A percentile compares a stretch with the other conserved stretches of the same genome.
Evolutionary conservation across 2,113 vertebrate species (phyloP).

Genomic region (Octodon degus): DNA sequence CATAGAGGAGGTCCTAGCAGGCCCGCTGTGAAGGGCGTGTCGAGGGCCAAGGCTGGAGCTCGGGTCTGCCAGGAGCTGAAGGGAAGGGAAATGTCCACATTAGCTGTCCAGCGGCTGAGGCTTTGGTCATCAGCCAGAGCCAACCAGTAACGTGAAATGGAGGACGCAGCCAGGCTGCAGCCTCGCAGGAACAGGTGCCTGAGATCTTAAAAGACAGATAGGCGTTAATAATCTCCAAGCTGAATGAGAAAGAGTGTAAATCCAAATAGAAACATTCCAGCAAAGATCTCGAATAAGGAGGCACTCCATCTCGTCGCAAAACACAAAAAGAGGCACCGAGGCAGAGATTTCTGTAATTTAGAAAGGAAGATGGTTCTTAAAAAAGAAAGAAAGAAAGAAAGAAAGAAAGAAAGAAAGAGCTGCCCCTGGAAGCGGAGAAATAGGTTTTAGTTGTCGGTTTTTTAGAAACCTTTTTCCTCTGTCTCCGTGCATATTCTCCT

Average conservation of each 20-base stretch:
- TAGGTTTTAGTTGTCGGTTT: conserved; percentile 1
- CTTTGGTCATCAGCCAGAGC: neutral
- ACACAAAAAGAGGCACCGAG: neutral
- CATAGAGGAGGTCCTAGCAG: neutral
- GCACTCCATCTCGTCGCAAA: neutral
- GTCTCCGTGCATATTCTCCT: neutral
- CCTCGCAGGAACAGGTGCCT: neutral
- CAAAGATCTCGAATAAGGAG: neutral
- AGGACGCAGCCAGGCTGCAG: neutral
- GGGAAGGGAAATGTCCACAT: neutral
- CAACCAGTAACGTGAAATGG: accelerated
- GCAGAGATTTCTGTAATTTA: conserved; percentile 7
- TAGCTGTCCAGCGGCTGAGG: neutral
- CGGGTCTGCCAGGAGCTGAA: neutral
- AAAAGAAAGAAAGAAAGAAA: neutral
- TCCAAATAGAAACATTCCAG: neutral
- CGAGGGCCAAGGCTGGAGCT: neutral
- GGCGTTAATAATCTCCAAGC: neutral
- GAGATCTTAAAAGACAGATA: conserved; percentile 15
- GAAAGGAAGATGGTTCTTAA: conserved; percentile 21
- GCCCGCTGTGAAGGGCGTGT: neutral
- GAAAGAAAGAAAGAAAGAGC: neutral
- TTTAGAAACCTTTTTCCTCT: neutral
- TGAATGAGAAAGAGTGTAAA: neutral
- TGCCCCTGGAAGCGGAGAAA: conserved; percentile 1